Base-by-base conservation (phyloP, 1,140 invertebrate species). In the Caenorhabditis inopinata region DNA sequence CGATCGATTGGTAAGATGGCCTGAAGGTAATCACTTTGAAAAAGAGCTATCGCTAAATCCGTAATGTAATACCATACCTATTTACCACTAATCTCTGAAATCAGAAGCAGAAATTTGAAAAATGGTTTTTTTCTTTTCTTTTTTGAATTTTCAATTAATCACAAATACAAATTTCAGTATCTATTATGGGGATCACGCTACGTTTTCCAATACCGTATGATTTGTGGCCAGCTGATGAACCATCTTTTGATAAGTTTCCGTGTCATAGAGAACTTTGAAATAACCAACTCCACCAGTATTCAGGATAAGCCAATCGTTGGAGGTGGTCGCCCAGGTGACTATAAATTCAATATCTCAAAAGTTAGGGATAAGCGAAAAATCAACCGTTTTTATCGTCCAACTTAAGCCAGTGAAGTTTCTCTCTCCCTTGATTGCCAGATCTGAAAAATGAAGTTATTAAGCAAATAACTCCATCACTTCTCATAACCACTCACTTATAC, bases 241-340 rank as follows among this genome's bases (percentile, higher is more conserved):
- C 27, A 85, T 42, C 73, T 79, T 81, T 38, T 73, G 25, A 42
- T 85, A 85, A 6, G 85, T 83, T 3, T 74, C 74, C 16, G 29
- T 32, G 6, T 78, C 78, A 47, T 85, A 85, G 3, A 85, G 76
- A 16, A 85, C 85, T 32, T 84, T 82, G 78, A 86, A 85, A 51
- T 82, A 85, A n/a, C 85, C 85, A 18, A 83, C 35, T 12, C 80
- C 79, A 11, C 83, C 85, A n/a, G 83, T 80, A 76, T 85, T 85
- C 6, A 83, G 81, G 12, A 85, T 74, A 2, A 84, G 51, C 85
- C 85, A 85, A 16, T 78, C 76, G 21, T 53, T 53, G 16, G 62
- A 58, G 11, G 58, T n/a, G 29, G 23, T 73, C 35, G 27, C 46
- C 78, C 27, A 42, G 3, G 32, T 51, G 6, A 45, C 83, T 49